These are phyloP conservation scores for Cosmopolites sordidus DNA, from an alignment of 2,888 invertebrate genomes.

Conservation along the genomic window DNA sequence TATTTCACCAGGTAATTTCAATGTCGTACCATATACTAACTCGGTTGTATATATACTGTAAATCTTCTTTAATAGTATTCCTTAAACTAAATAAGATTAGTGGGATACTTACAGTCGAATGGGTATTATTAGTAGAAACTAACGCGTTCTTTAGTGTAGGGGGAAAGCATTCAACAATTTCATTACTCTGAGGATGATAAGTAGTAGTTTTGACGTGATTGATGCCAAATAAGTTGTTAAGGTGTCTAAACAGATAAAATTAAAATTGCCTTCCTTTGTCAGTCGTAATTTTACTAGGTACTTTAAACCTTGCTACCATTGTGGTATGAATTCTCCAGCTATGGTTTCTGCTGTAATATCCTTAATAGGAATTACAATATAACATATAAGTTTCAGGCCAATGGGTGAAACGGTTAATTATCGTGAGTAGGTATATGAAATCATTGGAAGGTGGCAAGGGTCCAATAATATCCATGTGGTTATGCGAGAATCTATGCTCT, in stretches of 20 bases:
- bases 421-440: conserved; percentile 22
- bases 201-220: conserved; percentile 6
- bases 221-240: conserved; percentile 15
- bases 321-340: conserved; percentile 38
- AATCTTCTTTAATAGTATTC: background rate
- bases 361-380: conserved; percentile 14
- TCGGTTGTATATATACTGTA: background rate
- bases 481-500: conserved; percentile 34
- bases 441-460: conserved; percentile 30
- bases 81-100: background rate
- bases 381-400: conserved; percentile 31
- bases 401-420: conserved; percentile 23
- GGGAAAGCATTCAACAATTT: conserved; percentile 9
- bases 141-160: conserved; percentile 2
- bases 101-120: background rate
- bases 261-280: conserved; percentile 41
- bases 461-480: conserved; percentile 36
- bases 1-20: background rate
- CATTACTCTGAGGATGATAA: conserved; percentile 12
- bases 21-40: background rate
- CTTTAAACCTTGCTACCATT: conserved; percentile 46
- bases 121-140: background rate
- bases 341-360: conserved; percentile 26
- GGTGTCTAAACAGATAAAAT: conserved; percentile 30
- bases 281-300: conserved; percentile 38